Percentiles rank a stretch among this genome's conserved stretches.
Conservation (phyloP, 1,140 invertebrate genomes). For the Drosophila simulans region DNA sequence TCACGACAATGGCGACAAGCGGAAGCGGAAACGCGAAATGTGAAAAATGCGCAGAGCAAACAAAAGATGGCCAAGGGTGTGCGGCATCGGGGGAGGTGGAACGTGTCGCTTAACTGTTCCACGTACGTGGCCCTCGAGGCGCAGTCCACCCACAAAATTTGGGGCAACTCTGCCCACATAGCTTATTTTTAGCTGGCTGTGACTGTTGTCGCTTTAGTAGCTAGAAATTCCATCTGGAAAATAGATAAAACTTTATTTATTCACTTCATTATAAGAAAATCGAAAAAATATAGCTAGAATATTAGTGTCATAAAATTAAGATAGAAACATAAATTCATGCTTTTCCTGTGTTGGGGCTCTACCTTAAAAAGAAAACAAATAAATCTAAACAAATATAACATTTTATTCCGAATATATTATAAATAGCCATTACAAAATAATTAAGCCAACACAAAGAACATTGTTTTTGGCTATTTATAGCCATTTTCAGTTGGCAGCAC, state of each 20-base stretch:
- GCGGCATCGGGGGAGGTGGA: slow-evolving; percentile 10
- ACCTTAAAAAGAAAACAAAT: no score
- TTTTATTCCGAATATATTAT: no score
- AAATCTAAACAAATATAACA: no score
- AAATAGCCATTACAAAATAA: no score
- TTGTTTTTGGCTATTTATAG: not conserved
- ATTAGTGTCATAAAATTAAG: no score
- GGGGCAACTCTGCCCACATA: not conserved
- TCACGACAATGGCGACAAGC: slow-evolving; percentile 52
- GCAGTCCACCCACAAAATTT: slow-evolving; percentile 4
- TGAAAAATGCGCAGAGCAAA: slow-evolving; percentile 69
- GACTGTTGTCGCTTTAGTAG: not conserved
- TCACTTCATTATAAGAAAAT: no score
- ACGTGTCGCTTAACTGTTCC: slow-evolving; percentile 69
- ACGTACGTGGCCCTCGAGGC: slow-evolving; percentile 54
- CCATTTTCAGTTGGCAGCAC: not conserved
- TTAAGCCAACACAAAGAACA: no score
- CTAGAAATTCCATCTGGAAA: no score
- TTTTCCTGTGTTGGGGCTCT: no score
- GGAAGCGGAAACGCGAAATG: slow-evolving; percentile 74
- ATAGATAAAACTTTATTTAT: no score
- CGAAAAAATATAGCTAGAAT: no score
- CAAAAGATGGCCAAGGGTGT: slow-evolving; percentile 36
- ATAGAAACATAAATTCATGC: no score
- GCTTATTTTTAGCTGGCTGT: not conserved